Evolutionary conservation across 2,113 vertebrate genomes (phyloP).

Genomic region (Albula goreensis): DNA sequence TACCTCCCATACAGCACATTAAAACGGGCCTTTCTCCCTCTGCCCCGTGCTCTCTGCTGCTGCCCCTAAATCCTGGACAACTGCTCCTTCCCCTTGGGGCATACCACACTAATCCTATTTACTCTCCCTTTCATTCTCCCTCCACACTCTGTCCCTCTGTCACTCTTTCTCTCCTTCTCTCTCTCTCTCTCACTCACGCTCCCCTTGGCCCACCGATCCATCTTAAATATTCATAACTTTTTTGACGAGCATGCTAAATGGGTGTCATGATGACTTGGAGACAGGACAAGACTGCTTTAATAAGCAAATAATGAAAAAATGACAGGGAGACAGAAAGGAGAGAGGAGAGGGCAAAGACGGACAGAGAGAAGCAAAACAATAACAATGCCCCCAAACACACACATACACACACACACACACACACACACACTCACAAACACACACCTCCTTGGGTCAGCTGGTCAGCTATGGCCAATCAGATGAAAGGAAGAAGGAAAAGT

Average conservation of each 20-base stretch:
- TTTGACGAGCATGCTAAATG: slow-evolving; percentile 71
- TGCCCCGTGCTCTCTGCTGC: slow-evolving; percentile 57
- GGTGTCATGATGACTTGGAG: slow-evolving; percentile 69
- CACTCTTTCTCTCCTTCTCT: slow-evolving; percentile 39
- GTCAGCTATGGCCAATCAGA: slow-evolving; percentile 48
- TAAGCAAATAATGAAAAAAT: slow-evolving; percentile 57
- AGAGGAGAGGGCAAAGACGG: slow-evolving; percentile 19
- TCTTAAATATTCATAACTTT: slow-evolving; percentile 79
- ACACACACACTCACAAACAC: too few relatives aligned
- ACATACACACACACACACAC: too few relatives aligned
- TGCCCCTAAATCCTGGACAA: slow-evolving; percentile 63
- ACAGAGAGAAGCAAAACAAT: slow-evolving; percentile 24
- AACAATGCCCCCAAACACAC: not conserved
- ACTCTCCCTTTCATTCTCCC: slow-evolving; percentile 47
- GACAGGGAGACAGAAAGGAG: slow-evolving; percentile 47
- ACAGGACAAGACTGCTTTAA: slow-evolving; percentile 66
- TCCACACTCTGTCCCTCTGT: not conserved
- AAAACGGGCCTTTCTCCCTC: slow-evolving; percentile 54
- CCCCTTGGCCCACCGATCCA: slow-evolving; percentile 57
- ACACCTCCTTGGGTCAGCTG: slow-evolving; percentile 17
- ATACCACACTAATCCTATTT: slow-evolving; percentile 74
- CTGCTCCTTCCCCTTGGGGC: slow-evolving; percentile 59
- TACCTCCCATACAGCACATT: slow-evolving; percentile 75
- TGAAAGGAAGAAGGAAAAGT: slow-evolving; percentile 22
- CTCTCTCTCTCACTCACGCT: slow-evolving; percentile 38